Evolutionary conservation across 2,888 invertebrate species (phyloP), one percentile per base, ranked within the genome.

Genomic region (Drosophila putrida): DNA sequence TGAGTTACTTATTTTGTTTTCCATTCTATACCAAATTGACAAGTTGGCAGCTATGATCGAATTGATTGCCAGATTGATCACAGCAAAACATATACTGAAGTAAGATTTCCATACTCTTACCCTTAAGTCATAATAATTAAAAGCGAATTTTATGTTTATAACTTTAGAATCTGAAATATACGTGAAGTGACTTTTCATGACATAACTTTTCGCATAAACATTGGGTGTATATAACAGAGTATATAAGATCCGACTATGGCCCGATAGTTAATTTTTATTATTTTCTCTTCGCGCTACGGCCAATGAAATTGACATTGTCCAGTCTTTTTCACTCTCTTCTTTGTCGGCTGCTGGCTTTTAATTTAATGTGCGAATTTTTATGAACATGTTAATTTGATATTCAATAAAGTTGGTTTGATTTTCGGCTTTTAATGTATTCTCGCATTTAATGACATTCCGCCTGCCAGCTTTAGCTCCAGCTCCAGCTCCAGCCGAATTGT

Each of bases 311-410:
- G 81, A 64, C 72, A 80, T 65, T 80, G 80, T 68, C 77, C 73
- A 61, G 61, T 55, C 46, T 54, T 49, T 44, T 28, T 39, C 61
- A 59, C 38, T 51, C 57, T 47, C 72, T 69, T 50, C 65, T 36
- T 51, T 61, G 49, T 25, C 20, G 39, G 50, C 36, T 46, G 60
- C 39, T 25, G 33, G 39, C 71, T 81, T 83, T 86, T 85, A 85
- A 83, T 86, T 85, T 86, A 85, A 82, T 86, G 84, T 85, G 78
- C 75, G 73, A 74, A 79, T 86, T 89, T 89, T 89, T 89, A 89
- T 87, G 88, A 89, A 83, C 88, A 83, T 86, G 89, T 89, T 89
- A 87, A 89, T 89, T 89, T 89, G 84, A 82, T 86, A 86, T 89
- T 88, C 87, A 83, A 89, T 88, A 87, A 88, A 88, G 79, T 87